phyloP scores from a whole-genome alignment of 2,888 invertebrate species.

The Eristalis intricaria region DNA sequence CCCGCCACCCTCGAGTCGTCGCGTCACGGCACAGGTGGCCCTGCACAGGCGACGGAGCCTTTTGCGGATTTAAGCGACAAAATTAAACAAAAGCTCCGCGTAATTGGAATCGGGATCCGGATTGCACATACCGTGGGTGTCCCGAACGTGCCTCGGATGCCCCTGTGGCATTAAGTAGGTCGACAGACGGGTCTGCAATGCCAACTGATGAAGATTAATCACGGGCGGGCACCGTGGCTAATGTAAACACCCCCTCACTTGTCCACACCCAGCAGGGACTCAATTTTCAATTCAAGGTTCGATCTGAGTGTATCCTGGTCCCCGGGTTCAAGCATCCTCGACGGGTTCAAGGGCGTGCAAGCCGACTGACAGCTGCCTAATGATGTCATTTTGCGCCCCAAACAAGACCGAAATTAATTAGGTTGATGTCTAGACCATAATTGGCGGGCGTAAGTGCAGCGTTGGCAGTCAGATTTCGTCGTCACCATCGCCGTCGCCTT shows the following conservation, averaged over 20 bases:
- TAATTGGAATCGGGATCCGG: constrained; percentile 32
- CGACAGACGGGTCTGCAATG: background rate
- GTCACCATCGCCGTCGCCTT: background rate
- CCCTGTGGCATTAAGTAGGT: background rate
- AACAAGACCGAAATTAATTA: constrained; percentile 16
- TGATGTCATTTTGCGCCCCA: background rate
- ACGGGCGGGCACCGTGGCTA: background rate
- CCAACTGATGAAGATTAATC: background rate
- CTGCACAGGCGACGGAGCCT: background rate
- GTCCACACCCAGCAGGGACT: background rate
- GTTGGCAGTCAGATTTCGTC: background rate
- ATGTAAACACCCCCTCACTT: background rate
- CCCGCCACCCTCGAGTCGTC: constrained; percentile 62
- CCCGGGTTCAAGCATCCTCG: background rate
- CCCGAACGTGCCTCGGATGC: background rate
- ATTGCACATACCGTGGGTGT: background rate
- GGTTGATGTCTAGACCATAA: constrained; percentile 39
- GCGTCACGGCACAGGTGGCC: background rate
- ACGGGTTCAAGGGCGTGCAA: background rate
- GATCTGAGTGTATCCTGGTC: constrained; percentile 5
- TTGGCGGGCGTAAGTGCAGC: constrained; percentile 3
- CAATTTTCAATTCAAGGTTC: background rate
- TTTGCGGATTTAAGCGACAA: constrained; percentile 44
- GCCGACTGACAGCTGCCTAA: constrained; percentile 13
- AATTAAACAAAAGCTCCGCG: constrained; percentile 60